Percentiles rank a stretch among this genome's conserved stretches.
phyloP scores from a whole-genome alignment of 2,113 vertebrate species.

The Halichoerus grypus region DNA sequence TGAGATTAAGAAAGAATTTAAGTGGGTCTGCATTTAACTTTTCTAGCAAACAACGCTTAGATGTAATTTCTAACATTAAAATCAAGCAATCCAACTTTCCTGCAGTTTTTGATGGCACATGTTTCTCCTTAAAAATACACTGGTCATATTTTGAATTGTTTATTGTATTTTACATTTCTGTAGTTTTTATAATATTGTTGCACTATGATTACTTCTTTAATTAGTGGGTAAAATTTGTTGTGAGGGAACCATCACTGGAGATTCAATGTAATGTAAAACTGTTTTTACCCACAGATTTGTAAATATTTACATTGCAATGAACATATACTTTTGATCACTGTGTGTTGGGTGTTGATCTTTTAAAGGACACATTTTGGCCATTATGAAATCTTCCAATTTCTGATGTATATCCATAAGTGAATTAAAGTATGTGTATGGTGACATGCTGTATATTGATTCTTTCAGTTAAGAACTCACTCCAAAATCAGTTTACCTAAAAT shows the following conservation, averaged over 20 bases:
- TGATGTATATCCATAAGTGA: background rate
- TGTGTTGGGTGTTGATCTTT: background rate
- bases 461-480: background rate
- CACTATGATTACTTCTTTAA: background rate
- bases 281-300: background rate
- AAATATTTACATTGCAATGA: constrained; percentile 16
- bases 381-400: background rate
- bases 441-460: background rate
- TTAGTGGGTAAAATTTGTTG: constrained; percentile 45
- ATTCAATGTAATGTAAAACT: constrained; percentile 45
- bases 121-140: background rate
- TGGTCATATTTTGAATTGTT: constrained; percentile 4
- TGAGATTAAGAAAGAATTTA: constrained; percentile 41
- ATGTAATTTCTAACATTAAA: constrained; percentile 9
- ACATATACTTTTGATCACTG: background rate
- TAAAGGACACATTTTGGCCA: background rate
- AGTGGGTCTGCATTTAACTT: constrained; percentile 16
- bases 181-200: background rate
- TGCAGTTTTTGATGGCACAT: background rate
- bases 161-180: background rate
- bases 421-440: background rate
- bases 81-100: background rate
- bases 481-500: background rate
- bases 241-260: background rate
- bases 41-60: background rate